These are phyloP conservation scores for Hydrolagus affinis DNA, from an alignment of 2,113 vertebrate species.

Conservation along the genomic window DNA sequence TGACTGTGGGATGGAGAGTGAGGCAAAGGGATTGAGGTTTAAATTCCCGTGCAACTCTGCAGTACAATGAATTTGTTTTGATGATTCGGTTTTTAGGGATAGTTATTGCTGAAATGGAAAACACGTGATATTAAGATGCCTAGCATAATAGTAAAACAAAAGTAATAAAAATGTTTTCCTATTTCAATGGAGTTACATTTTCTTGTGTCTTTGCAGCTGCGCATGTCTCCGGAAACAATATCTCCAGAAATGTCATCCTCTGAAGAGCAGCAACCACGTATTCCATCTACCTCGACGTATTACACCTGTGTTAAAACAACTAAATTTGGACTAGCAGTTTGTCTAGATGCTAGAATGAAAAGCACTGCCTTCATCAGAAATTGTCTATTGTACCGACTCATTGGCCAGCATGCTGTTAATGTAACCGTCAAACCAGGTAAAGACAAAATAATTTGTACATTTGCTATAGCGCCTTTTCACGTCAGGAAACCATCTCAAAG, in stretches of 20 bases:
- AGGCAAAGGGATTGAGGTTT: too few relatives aligned
- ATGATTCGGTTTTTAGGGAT: too few relatives aligned
- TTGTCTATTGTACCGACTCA: conserved; percentile 44
- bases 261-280: neutral
- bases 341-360: conserved; percentile 45
- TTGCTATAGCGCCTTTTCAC: too few relatives aligned
- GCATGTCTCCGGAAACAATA: conserved; percentile 44
- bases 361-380: conserved; percentile 52
- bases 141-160: too few relatives aligned
- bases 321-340: conserved; percentile 51
- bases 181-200: too few relatives aligned
- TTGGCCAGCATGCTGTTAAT: conserved; percentile 52
- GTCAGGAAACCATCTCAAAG: too few relatives aligned
- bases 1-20: too few relatives aligned
- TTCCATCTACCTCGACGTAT: conserved; percentile 37
- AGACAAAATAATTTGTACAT: neutral
- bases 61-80: too few relatives aligned
- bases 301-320: conserved; percentile 43
- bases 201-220: conserved; percentile 42
- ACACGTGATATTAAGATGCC: too few relatives aligned
- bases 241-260: conserved; percentile 33
- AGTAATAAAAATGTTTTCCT: too few relatives aligned
- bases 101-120: too few relatives aligned
- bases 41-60: too few relatives aligned
- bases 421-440: conserved; percentile 55